These are phyloP conservation scores for Drosophila virilis DNA, from an alignment of 1,140 invertebrate genomes.

Conservation along the genomic window DNA sequence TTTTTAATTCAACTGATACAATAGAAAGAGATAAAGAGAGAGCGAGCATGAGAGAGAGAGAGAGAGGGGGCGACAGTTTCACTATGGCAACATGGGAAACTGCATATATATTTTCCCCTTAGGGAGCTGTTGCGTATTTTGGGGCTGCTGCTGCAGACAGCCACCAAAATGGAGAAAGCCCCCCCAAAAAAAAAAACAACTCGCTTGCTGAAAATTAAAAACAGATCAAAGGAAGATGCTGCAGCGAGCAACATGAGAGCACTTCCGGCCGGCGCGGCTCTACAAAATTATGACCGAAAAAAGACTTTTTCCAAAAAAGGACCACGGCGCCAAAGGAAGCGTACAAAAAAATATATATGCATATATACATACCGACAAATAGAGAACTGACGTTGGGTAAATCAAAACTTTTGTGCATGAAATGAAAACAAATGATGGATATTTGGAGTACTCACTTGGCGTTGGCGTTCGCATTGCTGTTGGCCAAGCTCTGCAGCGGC, in stretches of 20 bases:
- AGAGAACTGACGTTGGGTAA: slow-evolving; percentile 56
- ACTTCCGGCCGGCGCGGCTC: slow-evolving; percentile 65
- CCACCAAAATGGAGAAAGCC: slow-evolving; percentile 10
- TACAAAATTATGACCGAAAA: slow-evolving; percentile 71
- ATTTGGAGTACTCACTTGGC: slow-evolving; percentile 74
- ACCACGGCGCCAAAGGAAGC: slow-evolving; percentile 67
- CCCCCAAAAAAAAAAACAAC: slow-evolving; percentile 37
- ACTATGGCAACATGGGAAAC: slow-evolving; percentile 47
- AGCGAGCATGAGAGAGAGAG: slow-evolving; percentile 1
- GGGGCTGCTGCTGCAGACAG: slow-evolving; percentile 12
- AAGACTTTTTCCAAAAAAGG: slow-evolving; percentile 42
- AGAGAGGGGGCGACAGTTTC: slow-evolving; percentile 7
- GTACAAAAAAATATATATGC: slow-evolving; percentile 24
- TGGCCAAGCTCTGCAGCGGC: slow-evolving; percentile 61
- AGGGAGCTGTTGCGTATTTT: slow-evolving; percentile 1
- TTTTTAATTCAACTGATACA: slow-evolving; percentile 54
- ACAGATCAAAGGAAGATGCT: slow-evolving; percentile 76
- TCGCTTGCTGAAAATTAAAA: slow-evolving; percentile 73
- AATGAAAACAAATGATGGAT: slow-evolving; percentile 81
- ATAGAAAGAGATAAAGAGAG: slow-evolving; percentile 46
- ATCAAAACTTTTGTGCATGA: slow-evolving; percentile 80
- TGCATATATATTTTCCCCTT: slow-evolving; percentile 21
- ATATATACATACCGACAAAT: neutral
- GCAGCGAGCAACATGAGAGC: slow-evolving; percentile 68
- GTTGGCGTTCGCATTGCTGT: slow-evolving; percentile 46